These are phyloP conservation scores for Idaea aversata DNA, from an alignment of 2,888 invertebrate species.

Conservation along the genomic window DNA sequence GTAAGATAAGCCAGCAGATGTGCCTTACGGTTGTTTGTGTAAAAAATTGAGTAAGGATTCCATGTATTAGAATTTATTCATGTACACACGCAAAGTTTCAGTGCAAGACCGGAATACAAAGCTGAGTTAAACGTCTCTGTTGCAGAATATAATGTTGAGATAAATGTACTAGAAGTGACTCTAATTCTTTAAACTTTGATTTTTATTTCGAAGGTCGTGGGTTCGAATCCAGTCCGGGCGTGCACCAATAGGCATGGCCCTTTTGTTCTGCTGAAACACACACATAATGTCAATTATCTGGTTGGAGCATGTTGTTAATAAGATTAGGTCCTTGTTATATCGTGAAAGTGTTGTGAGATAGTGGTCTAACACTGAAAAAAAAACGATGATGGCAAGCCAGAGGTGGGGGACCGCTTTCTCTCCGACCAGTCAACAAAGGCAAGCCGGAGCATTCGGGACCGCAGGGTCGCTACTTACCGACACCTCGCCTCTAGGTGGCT, in stretches of 20 bases:
- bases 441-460: too few species aligned
- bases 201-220: too few species aligned
- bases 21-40: constrained; percentile 22
- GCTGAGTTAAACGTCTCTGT: constrained; percentile 22
- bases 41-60: constrained; percentile 32
- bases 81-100: constrained; percentile 29
- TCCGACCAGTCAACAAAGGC: too few species aligned
- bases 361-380: too few species aligned
- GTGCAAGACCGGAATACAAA: constrained; percentile 32
- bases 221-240: background rate
- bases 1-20: background rate
- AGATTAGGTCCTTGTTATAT: background rate
- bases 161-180: background rate
- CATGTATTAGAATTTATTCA: constrained; percentile 34
- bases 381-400: too few species aligned
- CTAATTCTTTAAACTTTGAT: background rate
- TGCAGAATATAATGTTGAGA: constrained; percentile 15
- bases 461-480: too few species aligned
- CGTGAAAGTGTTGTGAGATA: too few species aligned
- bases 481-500: too few species aligned
- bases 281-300: background rate
- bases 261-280: background rate
- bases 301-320: background rate
- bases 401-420: too few species aligned
- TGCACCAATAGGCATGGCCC: background rate